These are phyloP conservation scores for Pseudomyrmex dendroicus DNA, from an alignment of 1,140 invertebrate species.

Conservation along the genomic window DNA sequence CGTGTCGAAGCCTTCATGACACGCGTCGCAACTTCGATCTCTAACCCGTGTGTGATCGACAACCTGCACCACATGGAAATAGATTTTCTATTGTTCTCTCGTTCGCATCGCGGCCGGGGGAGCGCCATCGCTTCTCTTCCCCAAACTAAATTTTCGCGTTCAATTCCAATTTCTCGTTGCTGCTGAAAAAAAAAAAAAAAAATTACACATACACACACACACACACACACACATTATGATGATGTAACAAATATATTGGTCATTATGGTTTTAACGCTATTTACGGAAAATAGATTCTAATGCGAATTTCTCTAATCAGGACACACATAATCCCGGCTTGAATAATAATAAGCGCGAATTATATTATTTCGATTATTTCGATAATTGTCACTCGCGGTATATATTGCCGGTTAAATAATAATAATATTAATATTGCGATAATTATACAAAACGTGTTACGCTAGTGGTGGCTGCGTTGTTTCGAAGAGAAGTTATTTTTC, in stretches of 20 bases:
- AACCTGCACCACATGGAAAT: constrained; percentile 9
- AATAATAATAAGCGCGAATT: background rate
- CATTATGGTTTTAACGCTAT: background rate
- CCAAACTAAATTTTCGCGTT: constrained; percentile 31
- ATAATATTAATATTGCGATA: background rate
- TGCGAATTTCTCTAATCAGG: background rate
- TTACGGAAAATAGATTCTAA: background rate
- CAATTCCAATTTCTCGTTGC: background rate
- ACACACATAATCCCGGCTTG: background rate
- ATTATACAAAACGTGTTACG: background rate
- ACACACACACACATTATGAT: too few relatives aligned
- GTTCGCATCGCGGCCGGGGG: background rate
- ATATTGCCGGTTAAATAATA: too few relatives aligned
- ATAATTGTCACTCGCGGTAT: too few relatives aligned
- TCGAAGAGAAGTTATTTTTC: constrained; percentile 8
- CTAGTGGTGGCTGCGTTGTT: background rate
- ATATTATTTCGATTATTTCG: background rate
- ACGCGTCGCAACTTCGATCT: background rate
- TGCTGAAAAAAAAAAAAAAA: background rate
- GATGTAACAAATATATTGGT: too few relatives aligned
- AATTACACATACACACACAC: too few relatives aligned
- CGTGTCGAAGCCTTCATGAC: constrained; percentile 38
- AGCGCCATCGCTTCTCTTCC: background rate
- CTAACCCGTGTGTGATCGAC: constrained; percentile 26
- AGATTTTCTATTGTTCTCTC: constrained; percentile 2